A percentile compares a stretch with the other conserved stretches of the same genome.
phyloP scores from a whole-genome alignment of 2,113 vertebrate genomes.

The Heliornis fulica region DNA sequence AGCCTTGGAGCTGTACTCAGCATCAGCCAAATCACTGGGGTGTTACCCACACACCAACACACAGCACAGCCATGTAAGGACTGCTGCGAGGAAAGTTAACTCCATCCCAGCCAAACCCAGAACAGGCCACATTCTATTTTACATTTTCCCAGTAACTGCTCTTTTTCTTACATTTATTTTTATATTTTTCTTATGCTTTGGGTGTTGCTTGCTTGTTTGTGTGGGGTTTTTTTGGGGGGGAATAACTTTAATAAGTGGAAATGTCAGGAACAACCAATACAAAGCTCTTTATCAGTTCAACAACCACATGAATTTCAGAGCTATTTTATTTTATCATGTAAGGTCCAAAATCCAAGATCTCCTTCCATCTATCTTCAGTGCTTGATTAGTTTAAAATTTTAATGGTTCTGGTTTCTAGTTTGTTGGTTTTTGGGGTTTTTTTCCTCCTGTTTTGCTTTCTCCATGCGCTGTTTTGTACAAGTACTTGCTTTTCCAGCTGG shows the following conservation, averaged over 20 bases:
- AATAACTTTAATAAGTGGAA: background rate
- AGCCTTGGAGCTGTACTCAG: too few species aligned
- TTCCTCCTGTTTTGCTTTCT: background rate
- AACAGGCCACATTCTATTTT: background rate
- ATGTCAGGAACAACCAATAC: background rate
- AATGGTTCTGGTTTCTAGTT: background rate
- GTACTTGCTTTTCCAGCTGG: slow-evolving; percentile 35
- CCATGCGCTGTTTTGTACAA: background rate
- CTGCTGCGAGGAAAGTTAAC: too few species aligned
- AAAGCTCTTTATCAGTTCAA: background rate
- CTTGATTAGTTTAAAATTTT: background rate
- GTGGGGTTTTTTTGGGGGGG: too few species aligned
- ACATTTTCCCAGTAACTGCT: background rate
- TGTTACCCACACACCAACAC: too few species aligned
- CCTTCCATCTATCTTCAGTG: background rate
- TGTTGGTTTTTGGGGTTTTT: background rate
- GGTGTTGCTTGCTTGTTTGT: too few species aligned
- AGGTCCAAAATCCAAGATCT: background rate
- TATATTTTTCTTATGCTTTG: background rate
- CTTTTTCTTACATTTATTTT: background rate
- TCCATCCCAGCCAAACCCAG: too few species aligned
- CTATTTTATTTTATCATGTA: background rate
- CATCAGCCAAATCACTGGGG: too few species aligned
- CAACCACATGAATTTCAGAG: background rate
- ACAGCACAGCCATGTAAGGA: too few species aligned